Evolutionary conservation across 2,888 invertebrate species (phyloP), one percentile per base, ranked within the genome.

Genomic region (Steromphala cineraria): DNA sequence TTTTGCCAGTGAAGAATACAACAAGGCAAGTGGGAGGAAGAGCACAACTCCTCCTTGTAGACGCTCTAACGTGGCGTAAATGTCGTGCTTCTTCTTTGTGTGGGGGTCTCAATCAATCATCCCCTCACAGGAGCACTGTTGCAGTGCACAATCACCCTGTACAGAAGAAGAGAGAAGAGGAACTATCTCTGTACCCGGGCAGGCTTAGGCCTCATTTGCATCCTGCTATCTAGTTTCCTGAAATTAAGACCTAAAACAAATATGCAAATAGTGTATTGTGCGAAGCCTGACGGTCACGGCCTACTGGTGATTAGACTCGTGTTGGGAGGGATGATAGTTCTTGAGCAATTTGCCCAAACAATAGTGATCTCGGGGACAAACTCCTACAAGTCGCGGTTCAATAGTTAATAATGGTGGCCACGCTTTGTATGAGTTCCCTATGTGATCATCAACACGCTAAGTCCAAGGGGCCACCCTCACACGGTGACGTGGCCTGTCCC

Each of bases 201-300:
- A 15, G 31, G 21, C 52, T 75, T 75, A 40, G 24, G 75, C 75
- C 75, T 75, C 75, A 75, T 75, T 53, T 75, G 52, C 53, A 53
- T 53, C 53, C 53, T 40, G 21, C 53, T 76, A 76, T 55, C 55
- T 55, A 24, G 53, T 55, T 17, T 53, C 76, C 71, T 55, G 40
- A 31, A 55, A 40, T 52, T n/a, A 53, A 55, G 67, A 53, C 46
- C 75, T 79, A 55, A 53, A 81, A 81, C 79, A 79, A 67, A 79
- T 75, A 79, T 79, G 81, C 78, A 81, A 81, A 81, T 81, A 62
- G 67, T 62, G 31, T 19, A 79, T 81, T 81, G 79, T 81, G 62
- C 17, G 53, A 31, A n/a, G 53, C 19, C 36, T 24, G 24, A 28
- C 62, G 62, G 53, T 36, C 19, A 36, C 53, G 81, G 56, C 53